Evolutionary conservation across 2,797 vertebrate genomes (phyloP), one percentile per base, ranked within the genome.

Genomic region (Allobates femoralis): DNA sequence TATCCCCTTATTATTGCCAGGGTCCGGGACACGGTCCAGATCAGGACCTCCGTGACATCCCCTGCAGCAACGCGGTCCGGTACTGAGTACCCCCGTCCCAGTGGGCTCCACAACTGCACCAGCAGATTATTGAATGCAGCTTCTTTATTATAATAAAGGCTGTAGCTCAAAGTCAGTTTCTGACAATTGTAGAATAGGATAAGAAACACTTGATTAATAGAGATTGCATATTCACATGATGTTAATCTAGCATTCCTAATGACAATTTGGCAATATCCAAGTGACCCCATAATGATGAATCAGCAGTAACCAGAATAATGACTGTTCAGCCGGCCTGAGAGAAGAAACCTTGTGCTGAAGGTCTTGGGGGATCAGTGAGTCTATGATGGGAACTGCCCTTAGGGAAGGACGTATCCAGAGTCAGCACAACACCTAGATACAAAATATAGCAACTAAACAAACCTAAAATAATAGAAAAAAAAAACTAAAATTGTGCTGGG

Each of bases 401-500:
- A 51, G 32, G 74, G 26, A 76, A 55, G 28, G 74, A 21, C 18
- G 18, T 76, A 21, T 46, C 34, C 16, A 67, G 23, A 46, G 21
- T 46, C 67, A 71, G 64, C 26, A 16, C 15, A 55, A 55, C 19
- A 34, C 80, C 64, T 55, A 55, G 64, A 71, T 55, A 71, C 80
- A 67, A 23, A 30, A 56, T 66, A 55, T n/a, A 37, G 66, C 46
- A 82, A 82, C 64, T 8, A 21, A 82, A 71, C 50, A 82, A 71
- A 82, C 62, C 62, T 23, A 50, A 81, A 81, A 53, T 66, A 69
- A 28, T 75, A 28, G 23, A 28, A 2, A 75, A 62, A n/a, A 64
- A 58, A 37, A 37, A 32, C 30, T 37, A 80, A 79, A 30, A 80
- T 30, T 46, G 32, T 30, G 26, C 55, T 50, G 32, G 78, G 37